Percentiles rank a stretch among this genome's conserved stretches.
These are phyloP conservation scores for Leguminivora glycinivorella DNA, from an alignment of 1,140 invertebrate genomes.

Conservation along the genomic window DNA sequence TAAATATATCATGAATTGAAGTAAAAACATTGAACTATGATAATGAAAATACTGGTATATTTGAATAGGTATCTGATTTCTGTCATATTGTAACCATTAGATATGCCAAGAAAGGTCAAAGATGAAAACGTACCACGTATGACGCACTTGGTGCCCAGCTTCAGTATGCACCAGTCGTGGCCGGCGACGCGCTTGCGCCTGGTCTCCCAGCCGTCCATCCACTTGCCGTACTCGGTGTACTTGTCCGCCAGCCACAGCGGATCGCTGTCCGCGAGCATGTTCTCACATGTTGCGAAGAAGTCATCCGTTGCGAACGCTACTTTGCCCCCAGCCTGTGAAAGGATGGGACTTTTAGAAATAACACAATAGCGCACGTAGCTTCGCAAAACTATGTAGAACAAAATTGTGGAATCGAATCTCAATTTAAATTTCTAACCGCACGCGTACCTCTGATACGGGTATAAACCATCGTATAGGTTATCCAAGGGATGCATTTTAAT, in stretches of 20 bases:
- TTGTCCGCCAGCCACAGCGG: conserved; percentile 81
- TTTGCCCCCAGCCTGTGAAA: conserved; percentile 79
- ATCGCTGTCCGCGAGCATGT: conserved; percentile 80
- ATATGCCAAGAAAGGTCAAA: too few relatives aligned
- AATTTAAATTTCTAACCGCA: too few relatives aligned
- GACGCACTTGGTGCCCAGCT: conserved; percentile 79
- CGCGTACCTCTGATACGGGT: too few relatives aligned
- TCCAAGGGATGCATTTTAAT: too few relatives aligned
- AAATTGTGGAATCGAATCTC: too few relatives aligned
- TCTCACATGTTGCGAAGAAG: conserved; percentile 84
- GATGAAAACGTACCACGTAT: conserved; percentile 72
- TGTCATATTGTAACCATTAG: too few relatives aligned
- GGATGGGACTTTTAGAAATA: conserved; percentile 13
- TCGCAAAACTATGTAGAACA: too few relatives aligned
- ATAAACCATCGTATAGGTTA: too few relatives aligned
- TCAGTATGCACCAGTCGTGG: conserved; percentile 84
- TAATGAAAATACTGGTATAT: too few relatives aligned
- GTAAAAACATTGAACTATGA: too few relatives aligned
- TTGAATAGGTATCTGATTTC: too few relatives aligned
- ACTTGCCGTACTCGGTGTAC: conserved; percentile 84
- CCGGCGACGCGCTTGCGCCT: conserved; percentile 81
- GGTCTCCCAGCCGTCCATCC: conserved; percentile 88
- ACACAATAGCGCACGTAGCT: conserved; percentile 16
- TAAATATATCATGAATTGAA: too few relatives aligned
- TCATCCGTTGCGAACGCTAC: conserved; percentile 84